These are phyloP conservation scores for Chorisops tibialis DNA, from an alignment of 2,888 invertebrate genomes.

Conservation along the genomic window DNA sequence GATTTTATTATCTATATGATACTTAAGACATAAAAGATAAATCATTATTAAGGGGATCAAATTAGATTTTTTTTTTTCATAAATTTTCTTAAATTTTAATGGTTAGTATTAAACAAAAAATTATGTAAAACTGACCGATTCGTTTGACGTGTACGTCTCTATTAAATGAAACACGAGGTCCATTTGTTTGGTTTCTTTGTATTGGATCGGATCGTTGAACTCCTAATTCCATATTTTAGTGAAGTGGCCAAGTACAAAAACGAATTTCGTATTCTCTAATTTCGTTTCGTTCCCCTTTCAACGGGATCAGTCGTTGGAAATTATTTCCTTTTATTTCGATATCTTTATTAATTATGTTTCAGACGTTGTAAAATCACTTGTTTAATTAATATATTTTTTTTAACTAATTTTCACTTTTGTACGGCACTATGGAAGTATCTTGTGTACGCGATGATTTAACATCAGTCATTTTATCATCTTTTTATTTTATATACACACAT, in stretches of 20 bases:
- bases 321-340: not conserved
- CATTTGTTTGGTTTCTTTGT: conserved; percentile 47
- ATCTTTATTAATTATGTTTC: not conserved
- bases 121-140: conserved; percentile 66
- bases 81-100: conserved; percentile 2
- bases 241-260: not conserved
- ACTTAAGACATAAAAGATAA: not conserved
- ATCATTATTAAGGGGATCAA: not conserved
- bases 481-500: too few relatives aligned
- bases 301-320: not conserved
- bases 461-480: not conserved
- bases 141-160: conserved; percentile 86
- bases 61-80: not conserved
- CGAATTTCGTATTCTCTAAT: not conserved
- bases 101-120: conserved; percentile 8
- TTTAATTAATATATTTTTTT: not conserved
- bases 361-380: not conserved
- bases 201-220: conserved; percentile 37
- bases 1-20: not conserved
- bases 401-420: not conserved
- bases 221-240: conserved; percentile 33
- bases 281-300: not conserved
- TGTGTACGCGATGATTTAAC: not conserved
- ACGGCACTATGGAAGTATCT: not conserved
- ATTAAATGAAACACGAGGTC: conserved; percentile 81